A percentile compares a stretch with the other conserved stretches of the same genome.
These are phyloP conservation scores for Fragum fragum DNA, from an alignment of 2,888 invertebrate genomes.

Conservation along the genomic window DNA sequence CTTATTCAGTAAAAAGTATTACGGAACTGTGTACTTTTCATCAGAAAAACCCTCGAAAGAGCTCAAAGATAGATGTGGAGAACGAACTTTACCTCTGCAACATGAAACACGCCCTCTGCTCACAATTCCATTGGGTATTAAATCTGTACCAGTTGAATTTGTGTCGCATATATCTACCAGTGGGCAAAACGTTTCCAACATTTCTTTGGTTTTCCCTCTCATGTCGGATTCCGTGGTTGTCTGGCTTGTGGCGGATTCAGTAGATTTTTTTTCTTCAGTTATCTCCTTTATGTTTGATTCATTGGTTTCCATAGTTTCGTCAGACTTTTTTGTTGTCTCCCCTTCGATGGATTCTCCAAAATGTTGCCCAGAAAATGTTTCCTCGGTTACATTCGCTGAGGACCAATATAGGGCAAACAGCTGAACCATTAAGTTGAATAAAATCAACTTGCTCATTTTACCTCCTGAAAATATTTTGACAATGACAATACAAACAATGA, in stretches of 20 bases:
- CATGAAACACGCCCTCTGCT: neutral
- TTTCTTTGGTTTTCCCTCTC: neutral
- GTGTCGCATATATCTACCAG: neutral
- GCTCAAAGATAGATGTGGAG: too few relatives aligned
- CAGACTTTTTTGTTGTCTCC: too few relatives aligned
- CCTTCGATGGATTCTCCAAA: too few relatives aligned
- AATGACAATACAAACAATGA: too few relatives aligned
- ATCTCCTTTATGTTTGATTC: neutral
- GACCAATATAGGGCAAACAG: neutral
- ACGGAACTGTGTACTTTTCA: too few relatives aligned
- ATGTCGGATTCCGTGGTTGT: neutral
- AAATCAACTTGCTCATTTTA: neutral
- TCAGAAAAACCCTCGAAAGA: too few relatives aligned
- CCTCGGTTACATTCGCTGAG: neutral
- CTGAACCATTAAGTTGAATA: neutral
- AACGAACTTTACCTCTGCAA: neutral
- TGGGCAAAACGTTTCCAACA: neutral
- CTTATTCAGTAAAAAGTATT: too few relatives aligned
- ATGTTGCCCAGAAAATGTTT: neutral
- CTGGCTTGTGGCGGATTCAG: too few relatives aligned
- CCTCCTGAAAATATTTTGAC: neutral
- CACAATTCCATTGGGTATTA: neutral
- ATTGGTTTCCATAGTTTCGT: too few relatives aligned
- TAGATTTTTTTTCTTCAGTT: neutral
- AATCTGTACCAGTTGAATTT: neutral